These are phyloP conservation scores for Ridgeia piscesae DNA, from an alignment of 1,140 invertebrate genomes.

Conservation along the genomic window DNA sequence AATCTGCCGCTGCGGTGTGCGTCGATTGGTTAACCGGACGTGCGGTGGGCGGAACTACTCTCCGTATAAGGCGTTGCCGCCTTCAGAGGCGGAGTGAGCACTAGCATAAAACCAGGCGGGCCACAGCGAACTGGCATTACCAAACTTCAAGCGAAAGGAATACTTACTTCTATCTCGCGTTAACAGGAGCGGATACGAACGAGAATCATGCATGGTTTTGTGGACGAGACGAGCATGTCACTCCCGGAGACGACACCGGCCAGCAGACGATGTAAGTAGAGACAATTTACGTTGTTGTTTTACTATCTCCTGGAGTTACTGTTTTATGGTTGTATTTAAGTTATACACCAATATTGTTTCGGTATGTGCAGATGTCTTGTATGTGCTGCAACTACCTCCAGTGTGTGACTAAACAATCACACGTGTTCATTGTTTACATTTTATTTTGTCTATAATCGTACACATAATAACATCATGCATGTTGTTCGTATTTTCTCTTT, in stretches of 20 bases:
- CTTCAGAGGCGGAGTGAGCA: neutral
- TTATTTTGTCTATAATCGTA: neutral
- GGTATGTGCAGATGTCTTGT: neutral
- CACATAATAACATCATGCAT: neutral
- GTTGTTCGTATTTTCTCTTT: neutral
- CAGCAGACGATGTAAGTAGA: neutral
- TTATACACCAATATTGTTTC: neutral
- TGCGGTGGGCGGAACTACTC: neutral
- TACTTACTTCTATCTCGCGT: neutral
- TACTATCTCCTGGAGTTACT: neutral
- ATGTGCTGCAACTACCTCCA: neutral
- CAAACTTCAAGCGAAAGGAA: neutral
- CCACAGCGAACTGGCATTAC: neutral
- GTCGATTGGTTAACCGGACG: neutral
- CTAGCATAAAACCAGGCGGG: neutral
- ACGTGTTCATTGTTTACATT: neutral
- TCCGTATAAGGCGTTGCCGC: neutral
- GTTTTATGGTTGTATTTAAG: neutral
- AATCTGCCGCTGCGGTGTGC: neutral
- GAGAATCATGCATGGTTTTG: neutral
- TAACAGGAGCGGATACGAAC: neutral
- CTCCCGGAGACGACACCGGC: neutral
- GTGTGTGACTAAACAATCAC: neutral
- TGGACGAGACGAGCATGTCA: neutral
- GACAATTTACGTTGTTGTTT: neutral